Conservation (phyloP, 2,888 invertebrate genomes). For the Timandra comae region DNA sequence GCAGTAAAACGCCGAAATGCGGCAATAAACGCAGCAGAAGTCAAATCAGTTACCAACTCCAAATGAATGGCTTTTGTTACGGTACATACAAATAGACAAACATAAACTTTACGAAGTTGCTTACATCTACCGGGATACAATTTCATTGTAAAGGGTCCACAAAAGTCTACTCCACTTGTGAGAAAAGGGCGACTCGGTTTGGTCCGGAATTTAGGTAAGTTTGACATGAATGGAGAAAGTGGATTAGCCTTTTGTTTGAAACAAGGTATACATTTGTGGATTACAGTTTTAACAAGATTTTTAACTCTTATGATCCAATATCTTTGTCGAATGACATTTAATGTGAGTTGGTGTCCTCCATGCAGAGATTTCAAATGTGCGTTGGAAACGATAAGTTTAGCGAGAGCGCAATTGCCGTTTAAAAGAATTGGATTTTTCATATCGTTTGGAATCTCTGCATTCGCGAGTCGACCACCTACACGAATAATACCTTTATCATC, state of each 20-base stretch:
- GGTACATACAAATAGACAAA: slow-evolving; percentile 14
- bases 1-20: slow-evolving; percentile 13
- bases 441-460: slow-evolving; percentile 10
- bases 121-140: slow-evolving; percentile 12
- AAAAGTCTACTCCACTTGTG: slow-evolving; percentile 14
- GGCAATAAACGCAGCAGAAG: slow-evolving; percentile 12
- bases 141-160: slow-evolving; percentile 11
- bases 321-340: slow-evolving; percentile 8
- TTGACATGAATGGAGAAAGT: slow-evolving; percentile 8
- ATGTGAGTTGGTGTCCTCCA: slow-evolving; percentile 12
- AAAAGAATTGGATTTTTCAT: slow-evolving; percentile 13
- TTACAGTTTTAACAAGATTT: slow-evolving; percentile 6
- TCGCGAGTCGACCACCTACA: slow-evolving; percentile 14
- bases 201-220: slow-evolving; percentile 9
- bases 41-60: slow-evolving; percentile 10
- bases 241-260: slow-evolving; percentile 6
- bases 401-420: slow-evolving; percentile 5
- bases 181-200: slow-evolving; percentile 10
- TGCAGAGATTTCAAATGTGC: slow-evolving; percentile 8
- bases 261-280: slow-evolving; percentile 11
- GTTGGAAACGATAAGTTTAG: slow-evolving; percentile 10
- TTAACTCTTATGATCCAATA: slow-evolving; percentile 11
- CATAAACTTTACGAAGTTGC: slow-evolving; percentile 7
- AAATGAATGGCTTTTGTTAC: slow-evolving; percentile 11
- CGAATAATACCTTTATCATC: slow-evolving; percentile 7